These are phyloP conservation scores for Microtus agrestis DNA, from an alignment of 2,797 vertebrate genomes.

Conservation along the genomic window DNA sequence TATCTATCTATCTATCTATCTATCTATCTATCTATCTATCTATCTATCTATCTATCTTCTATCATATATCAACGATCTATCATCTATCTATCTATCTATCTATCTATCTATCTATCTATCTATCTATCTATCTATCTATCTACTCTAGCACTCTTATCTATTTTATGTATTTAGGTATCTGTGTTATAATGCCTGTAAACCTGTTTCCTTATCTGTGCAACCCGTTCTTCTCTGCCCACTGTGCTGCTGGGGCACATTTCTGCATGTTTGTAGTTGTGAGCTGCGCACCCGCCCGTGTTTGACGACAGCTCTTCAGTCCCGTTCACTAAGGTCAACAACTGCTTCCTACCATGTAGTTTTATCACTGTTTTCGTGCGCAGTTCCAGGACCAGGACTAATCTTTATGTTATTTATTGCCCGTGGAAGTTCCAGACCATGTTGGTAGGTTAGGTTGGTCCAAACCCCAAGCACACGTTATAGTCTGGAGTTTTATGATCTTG, in stretches of 20 bases:
- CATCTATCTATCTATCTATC: not conserved
- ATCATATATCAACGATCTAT: too few relatives aligned
- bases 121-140: not conserved
- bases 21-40: not conserved
- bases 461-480: not conserved
- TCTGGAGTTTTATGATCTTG: conserved; percentile 22
- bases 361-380: not conserved
- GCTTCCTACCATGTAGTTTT: not conserved
- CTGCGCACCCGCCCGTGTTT: not conserved
- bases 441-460: conserved; percentile 1
- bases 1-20: not conserved
- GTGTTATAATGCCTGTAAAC: not conserved
- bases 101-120: too few relatives aligned
- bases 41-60: too few relatives aligned
- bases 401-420: not conserved
- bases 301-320: not conserved
- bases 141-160: not conserved
- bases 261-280: not conserved
- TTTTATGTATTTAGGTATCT: not conserved
- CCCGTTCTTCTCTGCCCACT: not conserved
- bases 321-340: not conserved
- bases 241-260: not conserved
- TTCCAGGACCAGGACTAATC: not conserved
- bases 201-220: not conserved
- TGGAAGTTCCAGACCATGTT: not conserved